Evolutionary conservation across 2,888 invertebrate species (phyloP), one percentile per base, ranked within the genome.

Genomic region (Mesorhabditis sp.): DNA sequence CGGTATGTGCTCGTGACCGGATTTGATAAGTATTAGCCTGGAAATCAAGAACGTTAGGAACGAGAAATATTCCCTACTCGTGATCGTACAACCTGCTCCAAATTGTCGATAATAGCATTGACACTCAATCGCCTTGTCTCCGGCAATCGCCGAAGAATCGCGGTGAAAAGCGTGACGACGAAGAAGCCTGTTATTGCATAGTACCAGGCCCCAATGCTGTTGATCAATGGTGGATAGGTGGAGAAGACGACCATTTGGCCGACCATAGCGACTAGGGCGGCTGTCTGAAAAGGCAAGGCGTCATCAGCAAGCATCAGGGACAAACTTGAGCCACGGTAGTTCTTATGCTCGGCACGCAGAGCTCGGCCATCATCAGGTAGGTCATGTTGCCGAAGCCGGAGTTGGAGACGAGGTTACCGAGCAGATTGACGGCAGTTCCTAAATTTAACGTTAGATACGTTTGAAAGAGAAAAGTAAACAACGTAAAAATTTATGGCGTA

Each of bases 301-400:
- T 28, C 28, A 28, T 28, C 28, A 28, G 28, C 28, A 28, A 28
- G 28, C 28, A 50, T 50, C n/a, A 13, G n/a, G n/a, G n/a, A 10
- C 10, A 50, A 50, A 50, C 58, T n/a, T 50, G 58, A 13, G 58
- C 58, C 58, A 50, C 58, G 7, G 58, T 2, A n/a, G 58, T 50
- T n/a, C 58, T 10, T 13, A 50, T 50, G n/a, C 58, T 50, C 58
- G 58, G 58, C 58, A 50, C 58, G 58, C 58, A 50, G 10, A 50
- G n/a, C 58, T 50, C 58, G 58, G 58, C 58, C 58, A 50, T 50
- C 58, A 50, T 50, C 58, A 50, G n/a, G n/a, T 13, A 50, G 7
- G 58, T 50, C 58, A 50, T 50, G n/a, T 50, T 50, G 7, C 10
- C 58, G n/a, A 50, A 50, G 7, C 58, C 58, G 58, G 10, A 13